phyloP scores from a whole-genome alignment of 2,888 invertebrate species.

The Xylophagus ater region DNA sequence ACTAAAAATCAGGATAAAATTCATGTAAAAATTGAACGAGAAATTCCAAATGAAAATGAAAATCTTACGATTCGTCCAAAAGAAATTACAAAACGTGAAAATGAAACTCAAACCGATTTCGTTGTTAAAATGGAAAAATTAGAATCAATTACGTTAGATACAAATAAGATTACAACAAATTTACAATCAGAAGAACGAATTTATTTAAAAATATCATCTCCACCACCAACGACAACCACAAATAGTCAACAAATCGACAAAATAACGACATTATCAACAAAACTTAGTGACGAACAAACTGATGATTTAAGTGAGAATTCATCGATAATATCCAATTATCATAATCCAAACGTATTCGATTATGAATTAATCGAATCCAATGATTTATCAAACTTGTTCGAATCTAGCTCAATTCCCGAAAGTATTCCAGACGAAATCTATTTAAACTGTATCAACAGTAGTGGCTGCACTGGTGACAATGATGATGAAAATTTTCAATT shows the following conservation, averaged over 20 bases:
- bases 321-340: too few species aligned
- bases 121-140: background rate
- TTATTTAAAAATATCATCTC: constrained; percentile 31
- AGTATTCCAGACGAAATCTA: constrained; percentile 36
- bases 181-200: background rate
- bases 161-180: too few species aligned
- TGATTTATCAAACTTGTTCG: constrained; percentile 35
- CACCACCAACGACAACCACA: constrained; percentile 34
- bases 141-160: background rate
- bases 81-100: background rate
- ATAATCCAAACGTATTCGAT: constrained; percentile 30
- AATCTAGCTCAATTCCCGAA: constrained; percentile 36
- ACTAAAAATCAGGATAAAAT: too few species aligned
- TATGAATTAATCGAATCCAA: constrained; percentile 35
- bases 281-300: too few species aligned
- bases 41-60: too few species aligned
- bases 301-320: too few species aligned
- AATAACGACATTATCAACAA: too few species aligned
- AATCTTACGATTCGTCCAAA: too few species aligned
- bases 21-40: too few species aligned
- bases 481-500: constrained; percentile 36
- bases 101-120: background rate
- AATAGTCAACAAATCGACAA: too few species aligned
- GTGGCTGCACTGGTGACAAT: too few species aligned
- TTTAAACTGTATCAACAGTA: too few species aligned